phyloP scores from a whole-genome alignment of 2,113 vertebrate species.

The Oceanites oceanicus region DNA sequence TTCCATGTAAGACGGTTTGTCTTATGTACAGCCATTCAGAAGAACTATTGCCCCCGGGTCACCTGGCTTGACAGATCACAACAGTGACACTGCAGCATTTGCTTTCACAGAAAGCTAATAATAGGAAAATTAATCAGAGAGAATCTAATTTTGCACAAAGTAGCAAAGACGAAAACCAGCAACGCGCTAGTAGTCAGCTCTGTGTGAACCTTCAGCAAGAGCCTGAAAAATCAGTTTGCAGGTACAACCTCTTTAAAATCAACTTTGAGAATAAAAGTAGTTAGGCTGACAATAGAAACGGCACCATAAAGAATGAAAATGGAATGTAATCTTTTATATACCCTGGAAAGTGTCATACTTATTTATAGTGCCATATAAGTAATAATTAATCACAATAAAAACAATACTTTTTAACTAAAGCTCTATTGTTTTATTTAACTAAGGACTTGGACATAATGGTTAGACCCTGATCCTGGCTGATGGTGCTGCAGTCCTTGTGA shows the following conservation, averaged over 20 bases:
- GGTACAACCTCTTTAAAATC: neutral
- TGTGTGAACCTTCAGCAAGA: neutral
- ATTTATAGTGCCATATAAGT: neutral
- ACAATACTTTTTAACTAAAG: neutral
- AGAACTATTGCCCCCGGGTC: neutral
- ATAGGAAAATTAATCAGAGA: slow-evolving; percentile 5
- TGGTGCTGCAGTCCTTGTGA: neutral
- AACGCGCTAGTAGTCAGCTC: neutral
- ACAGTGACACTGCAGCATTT: neutral
- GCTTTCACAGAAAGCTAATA: neutral
- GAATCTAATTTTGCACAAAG: neutral
- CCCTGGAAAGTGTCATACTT: neutral
- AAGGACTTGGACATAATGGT: neutral
- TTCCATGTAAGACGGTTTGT: neutral
- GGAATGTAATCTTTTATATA: neutral
- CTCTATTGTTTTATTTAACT: neutral
- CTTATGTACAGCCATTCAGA: neutral
- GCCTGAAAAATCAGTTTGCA: neutral
- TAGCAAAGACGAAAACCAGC: neutral
- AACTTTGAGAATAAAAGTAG: neutral
- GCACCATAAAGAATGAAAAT: neutral
- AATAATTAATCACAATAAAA: neutral
- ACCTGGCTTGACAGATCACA: neutral
- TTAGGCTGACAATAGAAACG: neutral
- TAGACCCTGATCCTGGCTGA: neutral